Base-by-base conservation (phyloP, 2,888 invertebrate species). In the Coenonympha arcania region DNA sequence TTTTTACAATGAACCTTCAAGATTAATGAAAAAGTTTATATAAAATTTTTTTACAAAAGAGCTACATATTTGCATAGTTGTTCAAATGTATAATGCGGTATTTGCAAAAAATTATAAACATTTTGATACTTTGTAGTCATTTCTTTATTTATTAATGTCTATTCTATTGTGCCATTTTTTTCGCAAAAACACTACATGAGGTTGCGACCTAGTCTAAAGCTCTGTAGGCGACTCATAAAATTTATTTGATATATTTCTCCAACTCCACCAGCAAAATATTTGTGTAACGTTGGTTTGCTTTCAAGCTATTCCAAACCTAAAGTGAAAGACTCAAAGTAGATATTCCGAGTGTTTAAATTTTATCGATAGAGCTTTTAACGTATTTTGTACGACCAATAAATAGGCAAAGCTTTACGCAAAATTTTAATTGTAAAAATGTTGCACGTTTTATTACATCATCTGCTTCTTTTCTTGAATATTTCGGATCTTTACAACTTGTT, bases 171-270 rank as follows among this genome's bases (percentile, higher is more conserved):
- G 0, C 3, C 13, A 3, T 22, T 22, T 22, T 20, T 19, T 6
- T 11, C 20, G 20, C 19, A 11, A 20, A 2, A 37, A 22, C 37
- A 13, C 20, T 13, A n/a, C 13, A 11, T 37, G 13, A 13, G 37
- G 6, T n/a, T 37, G 4, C 20, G 8, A 11, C 37, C 19, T 37
- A 13, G 22, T 13, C 13, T 13, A 37, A 37, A 37, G 22, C 37
- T 11, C 37, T 37, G 48, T 52, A 48, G 44, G 48, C 40, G 36
- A 48, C 31, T 48, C 54, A 40, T 54, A 51, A 54, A 54, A 51
- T 51, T 18, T 48, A 50, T 50, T 54, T 51, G 37, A 51, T 48
- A 51, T 50, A 48, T 52, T 40, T 40, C 54, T 30, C 28, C 41
- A 43, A 50, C 45, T 45, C 34, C 43, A 41, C 44, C 41, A 34